phyloP scores from a whole-genome alignment of 2,113 vertebrate genomes.

The Cavia aperea region DNA sequence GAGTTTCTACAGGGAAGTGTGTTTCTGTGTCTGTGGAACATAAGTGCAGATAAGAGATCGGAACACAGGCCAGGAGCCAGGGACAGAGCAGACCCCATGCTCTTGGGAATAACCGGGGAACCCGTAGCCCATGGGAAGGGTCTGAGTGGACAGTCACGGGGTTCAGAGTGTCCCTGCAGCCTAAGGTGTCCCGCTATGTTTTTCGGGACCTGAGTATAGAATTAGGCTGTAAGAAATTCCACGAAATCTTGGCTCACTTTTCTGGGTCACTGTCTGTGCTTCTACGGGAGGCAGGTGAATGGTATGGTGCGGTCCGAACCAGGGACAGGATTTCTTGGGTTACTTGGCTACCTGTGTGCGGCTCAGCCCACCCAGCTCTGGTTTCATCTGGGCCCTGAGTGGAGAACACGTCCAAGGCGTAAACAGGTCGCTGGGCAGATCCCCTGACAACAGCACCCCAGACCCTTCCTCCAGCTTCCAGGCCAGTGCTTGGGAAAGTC shows the following conservation, averaged over 20 bases:
- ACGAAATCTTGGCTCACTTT: background rate
- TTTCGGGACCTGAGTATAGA: background rate
- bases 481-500: rapidly evolving
- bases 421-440: rapidly evolving
- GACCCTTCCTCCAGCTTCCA: background rate
- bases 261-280: background rate
- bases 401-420: rapidly evolving
- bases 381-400: rapidly evolving
- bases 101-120: background rate
- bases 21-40: background rate
- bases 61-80: rapidly evolving
- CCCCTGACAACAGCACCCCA: rapidly evolving
- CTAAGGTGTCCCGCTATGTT: background rate
- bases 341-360: rapidly evolving
- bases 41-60: rapidly evolving
- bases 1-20: background rate
- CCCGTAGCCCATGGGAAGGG: rapidly evolving
- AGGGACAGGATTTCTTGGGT: too few relatives aligned
- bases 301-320: background rate
- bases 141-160: rapidly evolving
- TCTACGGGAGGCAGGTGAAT: background rate
- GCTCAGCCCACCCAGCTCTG: too few relatives aligned
- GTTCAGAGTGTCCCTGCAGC: background rate
- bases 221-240: background rate
- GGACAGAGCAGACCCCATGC: rapidly evolving